phyloP scores from a whole-genome alignment of 2,797 vertebrate species.

The Cygnus olor region DNA sequence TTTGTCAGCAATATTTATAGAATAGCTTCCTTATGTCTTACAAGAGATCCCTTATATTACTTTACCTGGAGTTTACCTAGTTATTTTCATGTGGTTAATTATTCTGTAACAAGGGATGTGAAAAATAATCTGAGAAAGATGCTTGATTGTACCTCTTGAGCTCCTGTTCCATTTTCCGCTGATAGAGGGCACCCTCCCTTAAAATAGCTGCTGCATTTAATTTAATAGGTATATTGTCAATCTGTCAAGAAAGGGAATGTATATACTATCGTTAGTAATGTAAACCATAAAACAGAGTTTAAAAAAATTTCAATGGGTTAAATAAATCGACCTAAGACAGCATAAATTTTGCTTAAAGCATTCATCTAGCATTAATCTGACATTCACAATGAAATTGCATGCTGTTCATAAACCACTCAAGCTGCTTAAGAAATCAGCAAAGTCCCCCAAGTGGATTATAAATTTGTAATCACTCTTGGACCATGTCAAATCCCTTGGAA shows the following conservation, averaged over 20 bases:
- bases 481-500: slow-evolving; percentile 65
- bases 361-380: slow-evolving; percentile 57
- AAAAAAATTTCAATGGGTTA: slow-evolving; percentile 52
- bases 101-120: background rate
- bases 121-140: background rate
- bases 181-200: slow-evolving; percentile 86
- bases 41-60: background rate
- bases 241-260: slow-evolving; percentile 70
- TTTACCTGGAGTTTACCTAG: background rate
- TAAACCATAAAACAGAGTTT: slow-evolving; percentile 43
- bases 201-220: slow-evolving; percentile 90
- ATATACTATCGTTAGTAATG: slow-evolving; percentile 31
- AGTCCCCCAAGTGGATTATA: slow-evolving; percentile 67
- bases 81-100: background rate
- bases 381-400: slow-evolving; percentile 58
- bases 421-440: slow-evolving; percentile 66
- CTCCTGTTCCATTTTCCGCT: slow-evolving; percentile 85
- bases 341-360: slow-evolving; percentile 54
- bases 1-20: background rate
- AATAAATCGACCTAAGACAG: slow-evolving; percentile 58
- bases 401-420: slow-evolving; percentile 62
- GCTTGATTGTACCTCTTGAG: slow-evolving; percentile 80
- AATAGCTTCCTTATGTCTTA: background rate
- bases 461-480: slow-evolving; percentile 68
- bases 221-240: slow-evolving; percentile 81